Conservation (phyloP, 2,797 vertebrate genomes). For the Phyllotis vaccarum region DNA sequence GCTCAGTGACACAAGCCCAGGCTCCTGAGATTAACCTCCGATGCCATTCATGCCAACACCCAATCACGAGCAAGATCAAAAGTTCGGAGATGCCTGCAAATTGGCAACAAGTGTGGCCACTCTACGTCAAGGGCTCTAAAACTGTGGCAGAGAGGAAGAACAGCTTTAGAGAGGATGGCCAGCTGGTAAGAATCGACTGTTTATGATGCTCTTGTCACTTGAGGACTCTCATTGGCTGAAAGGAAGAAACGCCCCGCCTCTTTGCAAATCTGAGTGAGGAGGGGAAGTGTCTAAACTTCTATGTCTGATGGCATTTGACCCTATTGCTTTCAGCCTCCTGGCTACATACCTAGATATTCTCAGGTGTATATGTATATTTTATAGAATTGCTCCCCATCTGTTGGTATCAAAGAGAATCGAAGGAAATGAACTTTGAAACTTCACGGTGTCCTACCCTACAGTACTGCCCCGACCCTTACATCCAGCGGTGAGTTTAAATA, state of each 20-base stretch:
- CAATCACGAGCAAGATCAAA: constrained; percentile 86
- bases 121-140: constrained; percentile 83
- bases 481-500: constrained; percentile 94
- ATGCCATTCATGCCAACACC: constrained; percentile 85
- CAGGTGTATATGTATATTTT: constrained; percentile 81
- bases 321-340: constrained; percentile 88
- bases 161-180: constrained; percentile 89
- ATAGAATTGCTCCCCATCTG: constrained; percentile 83
- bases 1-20: constrained; percentile 77
- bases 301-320: constrained; percentile 94
- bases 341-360: constrained; percentile 85
- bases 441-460: constrained; percentile 94
- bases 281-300: constrained; percentile 92
- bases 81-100: constrained; percentile 87
- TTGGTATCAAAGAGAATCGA: constrained; percentile 85
- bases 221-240: constrained; percentile 93
- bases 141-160: constrained; percentile 82
- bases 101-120: constrained; percentile 84
- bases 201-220: constrained; percentile 90
- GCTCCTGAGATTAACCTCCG: constrained; percentile 89
- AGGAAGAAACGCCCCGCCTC: constrained; percentile 91
- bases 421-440: constrained; percentile 93
- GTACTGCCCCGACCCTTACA: constrained; percentile 95
- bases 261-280: constrained; percentile 91
- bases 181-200: constrained; percentile 95